Conservation (phyloP, 2,888 invertebrate species). For the Aspidapion aeneum region DNA sequence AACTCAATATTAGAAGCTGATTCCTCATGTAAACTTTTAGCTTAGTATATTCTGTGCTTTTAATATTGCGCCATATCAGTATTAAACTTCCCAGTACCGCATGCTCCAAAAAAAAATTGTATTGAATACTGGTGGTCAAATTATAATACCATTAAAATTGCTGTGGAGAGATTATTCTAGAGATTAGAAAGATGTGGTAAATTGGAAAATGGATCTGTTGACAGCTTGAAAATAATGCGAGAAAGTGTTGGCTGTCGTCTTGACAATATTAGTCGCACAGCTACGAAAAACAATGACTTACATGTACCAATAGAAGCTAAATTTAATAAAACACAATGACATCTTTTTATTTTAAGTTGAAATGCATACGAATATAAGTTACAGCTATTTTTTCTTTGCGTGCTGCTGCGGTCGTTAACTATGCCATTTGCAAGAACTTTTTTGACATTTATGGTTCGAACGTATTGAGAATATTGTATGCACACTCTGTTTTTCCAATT, state of each 20-base stretch:
- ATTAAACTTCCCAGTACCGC: not conserved
- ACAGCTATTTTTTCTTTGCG: not conserved
- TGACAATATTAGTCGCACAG: too few species aligned
- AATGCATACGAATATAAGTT: not conserved
- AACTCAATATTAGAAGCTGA: too few species aligned
- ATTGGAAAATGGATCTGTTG: too few species aligned
- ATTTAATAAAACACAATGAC: too few species aligned
- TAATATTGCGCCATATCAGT: not conserved
- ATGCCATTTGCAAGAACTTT: not conserved
- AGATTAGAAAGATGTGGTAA: too few species aligned
- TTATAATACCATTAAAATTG: not conserved
- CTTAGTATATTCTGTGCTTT: too few species aligned
- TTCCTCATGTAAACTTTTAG: too few species aligned
- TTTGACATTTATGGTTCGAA: not conserved
- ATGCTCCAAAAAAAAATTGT: not conserved
- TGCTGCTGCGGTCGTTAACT: not conserved
- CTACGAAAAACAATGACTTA: too few species aligned
- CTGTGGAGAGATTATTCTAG: not conserved
- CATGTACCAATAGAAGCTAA: too few species aligned
- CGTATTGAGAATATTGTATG: not conserved
- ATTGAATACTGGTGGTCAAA: not conserved
- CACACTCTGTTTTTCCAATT: not conserved
- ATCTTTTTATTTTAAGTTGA: too few species aligned
- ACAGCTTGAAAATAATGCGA: not conserved
- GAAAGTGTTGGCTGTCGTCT: not conserved